Evolutionary conservation across 1,140 invertebrate species (phyloP), one percentile per base, ranked within the genome.

Genomic region (Tetramorium parvispinum): DNA sequence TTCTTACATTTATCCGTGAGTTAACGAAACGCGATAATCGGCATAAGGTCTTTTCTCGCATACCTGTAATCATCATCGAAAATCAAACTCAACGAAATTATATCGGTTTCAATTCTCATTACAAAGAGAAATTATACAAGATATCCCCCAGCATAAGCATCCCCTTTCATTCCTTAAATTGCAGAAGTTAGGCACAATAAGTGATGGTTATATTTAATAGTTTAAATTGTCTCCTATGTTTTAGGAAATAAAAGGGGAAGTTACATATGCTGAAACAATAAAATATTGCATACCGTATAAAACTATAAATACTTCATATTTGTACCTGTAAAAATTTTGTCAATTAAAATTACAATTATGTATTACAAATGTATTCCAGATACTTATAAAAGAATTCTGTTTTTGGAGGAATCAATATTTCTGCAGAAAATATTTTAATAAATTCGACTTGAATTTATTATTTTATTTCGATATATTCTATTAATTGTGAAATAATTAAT

Each of bases 51-150:
- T 76, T 76, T 59, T 76, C 53, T 76, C 32, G 73, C 73, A 43
- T 76, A 76, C 16, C 53, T 76, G 73, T 76, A 76, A 76, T n/a
- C n/a, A n/a, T n/a, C 53, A 76, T 59, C 73, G 73, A 79, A 68
- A 66, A 68, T 79, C 76, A 18, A 79, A 49, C 59, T 66, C 46
- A 79, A 63, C 77, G 61, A 79, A 79, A 79, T 70, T 68, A 79
- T 51, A 66, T 27, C 11, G 18, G 40, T 66, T 63, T 66, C 57
- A 76, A 59, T 76, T 40, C 32, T 59, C 37, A 40, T 57, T 75
- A 27, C 8, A 59, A 76, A 76, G 0, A 55, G n/a, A 53, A 75
- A 75, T 75, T 37, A 75, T 57, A 57, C n/a, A 76, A 59, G 7
- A 46, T 49, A 68, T 68, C 40, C 40, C 21, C 53, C 32, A 59